phyloP scores from a whole-genome alignment of 2,113 vertebrate genomes.

The Monopterus albus region DNA sequence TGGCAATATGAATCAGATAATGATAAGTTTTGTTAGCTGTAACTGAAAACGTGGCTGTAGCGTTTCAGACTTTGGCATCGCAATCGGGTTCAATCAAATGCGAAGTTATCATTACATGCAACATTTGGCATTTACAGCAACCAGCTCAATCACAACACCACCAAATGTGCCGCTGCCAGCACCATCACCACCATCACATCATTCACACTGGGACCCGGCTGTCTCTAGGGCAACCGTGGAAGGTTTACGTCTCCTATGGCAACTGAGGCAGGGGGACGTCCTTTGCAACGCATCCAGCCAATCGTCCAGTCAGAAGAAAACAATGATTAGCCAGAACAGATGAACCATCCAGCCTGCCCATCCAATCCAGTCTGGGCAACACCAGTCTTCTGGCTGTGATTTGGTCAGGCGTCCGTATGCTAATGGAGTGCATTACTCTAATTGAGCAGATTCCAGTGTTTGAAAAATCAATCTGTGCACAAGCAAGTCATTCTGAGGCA shows the following conservation, averaged over 20 bases:
- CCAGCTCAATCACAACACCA: constrained; percentile 17
- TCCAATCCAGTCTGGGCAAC: constrained; percentile 61
- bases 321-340: constrained; percentile 62
- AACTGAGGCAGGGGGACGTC: constrained; percentile 73
- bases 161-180: constrained; percentile 36
- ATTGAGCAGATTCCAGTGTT: constrained; percentile 59
- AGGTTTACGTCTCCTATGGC: constrained; percentile 81
- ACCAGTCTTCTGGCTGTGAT: constrained; percentile 29
- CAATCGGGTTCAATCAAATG: not conserved
- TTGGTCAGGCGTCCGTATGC: constrained; percentile 53
- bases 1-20: not conserved
- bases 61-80: too few species aligned
- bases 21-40: too few species aligned
- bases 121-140: constrained; percentile 15
- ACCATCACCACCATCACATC: constrained; percentile 47
- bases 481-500: too few species aligned
- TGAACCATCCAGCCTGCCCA: constrained; percentile 39
- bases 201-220: constrained; percentile 65
- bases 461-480: constrained; percentile 44
- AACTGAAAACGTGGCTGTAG: too few species aligned
- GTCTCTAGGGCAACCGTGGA: constrained; percentile 81
- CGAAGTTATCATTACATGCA: not conserved
- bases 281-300: constrained; percentile 61
- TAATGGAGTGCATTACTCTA: constrained; percentile 69
- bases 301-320: constrained; percentile 60